These are phyloP conservation scores for Macrobrachium rosenbergii DNA, from an alignment of 1,140 invertebrate species.

Conservation along the genomic window DNA sequence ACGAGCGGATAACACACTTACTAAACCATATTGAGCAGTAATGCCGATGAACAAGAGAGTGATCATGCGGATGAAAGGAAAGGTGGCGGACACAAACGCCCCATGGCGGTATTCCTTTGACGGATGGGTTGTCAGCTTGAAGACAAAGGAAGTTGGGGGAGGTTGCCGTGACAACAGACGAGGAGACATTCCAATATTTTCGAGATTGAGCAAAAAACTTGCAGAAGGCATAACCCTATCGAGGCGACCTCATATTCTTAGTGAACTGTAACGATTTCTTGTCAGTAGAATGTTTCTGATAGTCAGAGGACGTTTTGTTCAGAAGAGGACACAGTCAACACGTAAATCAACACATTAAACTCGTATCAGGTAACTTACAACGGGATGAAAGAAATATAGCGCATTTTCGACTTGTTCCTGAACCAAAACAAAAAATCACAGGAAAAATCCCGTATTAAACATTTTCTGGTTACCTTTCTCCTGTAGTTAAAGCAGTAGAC, in stretches of 20 bases:
- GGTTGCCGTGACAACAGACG: conserved; percentile 1
- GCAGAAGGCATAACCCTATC: conserved; percentile 37
- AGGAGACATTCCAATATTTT: conserved; percentile 58
- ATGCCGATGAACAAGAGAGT: too few species aligned
- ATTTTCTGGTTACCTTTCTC: not conserved
- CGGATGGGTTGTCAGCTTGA: too few species aligned
- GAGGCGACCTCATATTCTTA: conserved; percentile 28
- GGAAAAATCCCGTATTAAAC: not conserved
- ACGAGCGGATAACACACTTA: too few species aligned
- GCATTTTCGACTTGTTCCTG: not conserved
- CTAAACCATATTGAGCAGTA: too few species aligned
- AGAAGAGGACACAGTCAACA: too few species aligned
- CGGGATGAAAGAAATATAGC: not conserved
- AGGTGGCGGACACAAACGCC: too few species aligned
- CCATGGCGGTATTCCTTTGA: too few species aligned
- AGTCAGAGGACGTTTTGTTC: too few species aligned
- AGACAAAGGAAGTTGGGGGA: too few species aligned
- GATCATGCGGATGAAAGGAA: too few species aligned
- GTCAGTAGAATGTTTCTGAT: not conserved
- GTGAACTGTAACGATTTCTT: not conserved
- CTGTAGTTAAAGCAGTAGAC: not conserved
- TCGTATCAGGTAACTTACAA: not conserved
- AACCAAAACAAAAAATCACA: too few species aligned
- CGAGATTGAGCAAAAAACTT: conserved; percentile 52
- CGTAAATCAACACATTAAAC: not conserved